phyloP scores from a whole-genome alignment of 2,113 vertebrate species.

The Aphelocoma coerulescens region DNA sequence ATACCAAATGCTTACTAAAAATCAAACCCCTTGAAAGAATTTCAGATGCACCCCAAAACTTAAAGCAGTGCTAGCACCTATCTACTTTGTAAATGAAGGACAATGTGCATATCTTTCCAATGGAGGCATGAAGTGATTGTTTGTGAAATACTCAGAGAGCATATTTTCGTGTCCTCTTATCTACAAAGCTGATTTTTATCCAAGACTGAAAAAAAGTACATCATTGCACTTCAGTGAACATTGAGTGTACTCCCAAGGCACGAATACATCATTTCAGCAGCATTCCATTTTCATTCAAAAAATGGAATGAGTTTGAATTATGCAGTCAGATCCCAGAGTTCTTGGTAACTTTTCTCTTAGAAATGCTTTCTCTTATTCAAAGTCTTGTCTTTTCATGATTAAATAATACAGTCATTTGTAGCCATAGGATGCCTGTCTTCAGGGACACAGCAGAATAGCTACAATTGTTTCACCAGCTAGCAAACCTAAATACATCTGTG shows the following conservation, averaged over 20 bases:
- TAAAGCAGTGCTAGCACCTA: neutral
- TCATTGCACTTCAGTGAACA: neutral
- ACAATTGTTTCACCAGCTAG: neutral
- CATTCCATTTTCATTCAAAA: neutral
- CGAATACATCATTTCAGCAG: neutral
- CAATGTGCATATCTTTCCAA: neutral
- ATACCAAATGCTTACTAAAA: neutral
- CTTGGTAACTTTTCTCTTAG: slow-evolving; percentile 19
- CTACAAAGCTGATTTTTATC: neutral
- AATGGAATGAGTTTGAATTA: neutral
- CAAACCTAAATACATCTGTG: slow-evolving; percentile 37
- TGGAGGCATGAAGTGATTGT: neutral
- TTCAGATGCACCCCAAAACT: neutral
- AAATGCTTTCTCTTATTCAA: slow-evolving; percentile 55
- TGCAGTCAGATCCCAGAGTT: neutral
- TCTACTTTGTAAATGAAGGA: neutral
- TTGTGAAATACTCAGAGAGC: neutral
- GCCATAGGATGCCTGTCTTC: slow-evolving; percentile 4
- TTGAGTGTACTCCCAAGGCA: neutral
- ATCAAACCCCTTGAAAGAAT: neutral
- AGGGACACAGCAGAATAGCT: slow-evolving; percentile 8
- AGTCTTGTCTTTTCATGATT: slow-evolving; percentile 54
- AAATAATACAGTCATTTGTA: slow-evolving; percentile 52
- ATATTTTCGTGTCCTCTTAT: neutral
- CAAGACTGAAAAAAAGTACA: neutral